These are phyloP conservation scores for Cassiopea andromeda DNA, from an alignment of 30 jellyfish, hydroid and myxozoan genomes.

Conservation along the genomic window DNA sequence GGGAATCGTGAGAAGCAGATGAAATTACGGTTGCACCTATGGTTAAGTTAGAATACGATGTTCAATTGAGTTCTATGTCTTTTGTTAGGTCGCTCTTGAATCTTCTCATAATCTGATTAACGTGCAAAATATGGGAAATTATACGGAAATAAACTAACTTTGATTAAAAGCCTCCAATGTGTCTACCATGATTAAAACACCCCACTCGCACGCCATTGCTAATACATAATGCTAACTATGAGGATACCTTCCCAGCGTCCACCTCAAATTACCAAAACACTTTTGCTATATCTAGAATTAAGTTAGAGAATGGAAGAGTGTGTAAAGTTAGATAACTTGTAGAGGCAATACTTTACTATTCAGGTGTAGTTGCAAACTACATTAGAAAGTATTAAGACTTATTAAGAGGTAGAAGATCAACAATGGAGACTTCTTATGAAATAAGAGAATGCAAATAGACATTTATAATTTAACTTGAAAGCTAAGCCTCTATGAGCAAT, in stretches of 20 bases:
- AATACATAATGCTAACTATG: background rate
- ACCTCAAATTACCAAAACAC: too few relatives aligned
- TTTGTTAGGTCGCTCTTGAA: slow-evolving; percentile 32
- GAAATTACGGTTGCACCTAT: slow-evolving; percentile 56
- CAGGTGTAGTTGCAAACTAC: too few relatives aligned
- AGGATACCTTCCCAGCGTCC: background rate
- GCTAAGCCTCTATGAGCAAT: too few relatives aligned
- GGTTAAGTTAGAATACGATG: slow-evolving; percentile 29
- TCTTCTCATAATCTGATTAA: slow-evolving; percentile 27
- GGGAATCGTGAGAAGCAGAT: slow-evolving; percentile 45
- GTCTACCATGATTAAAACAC: slow-evolving; percentile 37
- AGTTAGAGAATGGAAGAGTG: too few relatives aligned
- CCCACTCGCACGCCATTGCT: background rate
- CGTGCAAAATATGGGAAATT: slow-evolving; percentile 56
- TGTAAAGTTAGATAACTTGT: too few relatives aligned
- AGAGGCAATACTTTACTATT: too few relatives aligned
- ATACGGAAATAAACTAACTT: slow-evolving; percentile 35
- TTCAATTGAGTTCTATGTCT: slow-evolving; percentile 22
- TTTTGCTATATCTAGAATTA: too few relatives aligned
- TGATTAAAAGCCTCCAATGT: slow-evolving; percentile 55
- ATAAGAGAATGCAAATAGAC: too few relatives aligned
- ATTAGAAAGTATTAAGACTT: too few relatives aligned
- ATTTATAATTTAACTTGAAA: too few relatives aligned
- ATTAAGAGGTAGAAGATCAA: too few relatives aligned
- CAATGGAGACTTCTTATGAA: too few relatives aligned